Evolutionary conservation across 2,113 vertebrate genomes (phyloP).

Genomic region (Ceratotherium simum): DNA sequence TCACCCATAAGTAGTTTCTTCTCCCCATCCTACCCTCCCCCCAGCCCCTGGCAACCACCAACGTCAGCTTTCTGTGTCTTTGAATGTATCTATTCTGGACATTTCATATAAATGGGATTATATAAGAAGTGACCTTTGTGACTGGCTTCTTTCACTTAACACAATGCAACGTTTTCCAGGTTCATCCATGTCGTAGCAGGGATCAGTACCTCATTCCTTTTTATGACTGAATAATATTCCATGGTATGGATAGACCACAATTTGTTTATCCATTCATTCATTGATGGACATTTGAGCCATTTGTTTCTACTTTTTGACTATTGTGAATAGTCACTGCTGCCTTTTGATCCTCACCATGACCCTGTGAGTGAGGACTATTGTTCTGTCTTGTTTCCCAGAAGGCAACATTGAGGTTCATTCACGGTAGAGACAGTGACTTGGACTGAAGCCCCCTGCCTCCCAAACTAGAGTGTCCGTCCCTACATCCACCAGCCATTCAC

Average conservation of each 20-base stretch:
- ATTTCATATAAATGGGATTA: not conserved
- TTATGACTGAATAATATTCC: not conserved
- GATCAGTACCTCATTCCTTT: not conserved
- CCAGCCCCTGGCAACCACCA: not conserved
- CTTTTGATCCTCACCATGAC: not conserved
- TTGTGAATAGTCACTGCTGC: not conserved
- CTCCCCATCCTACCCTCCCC: not conserved
- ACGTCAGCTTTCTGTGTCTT: not conserved
- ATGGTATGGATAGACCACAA: not conserved
- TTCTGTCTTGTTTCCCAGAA: not conserved
- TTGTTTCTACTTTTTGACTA: not conserved
- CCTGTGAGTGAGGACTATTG: not conserved
- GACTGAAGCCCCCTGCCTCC: not conserved
- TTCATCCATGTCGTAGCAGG: not conserved
- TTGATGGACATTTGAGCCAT: not conserved
- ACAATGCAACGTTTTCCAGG: not conserved
- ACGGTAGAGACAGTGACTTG: not conserved
- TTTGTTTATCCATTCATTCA: not conserved
- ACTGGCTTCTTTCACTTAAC: not conserved
- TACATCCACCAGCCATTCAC: not conserved
- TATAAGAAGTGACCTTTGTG: not conserved
- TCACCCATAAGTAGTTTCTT: not conserved
- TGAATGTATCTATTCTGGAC: not conserved
- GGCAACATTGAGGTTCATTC: not conserved
- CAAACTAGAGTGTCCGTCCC: not conserved